Percentiles rank a stretch among this genome's conserved stretches.
Conservation (phyloP, 2,113 vertebrate species). For the Isichthys henryi region DNA sequence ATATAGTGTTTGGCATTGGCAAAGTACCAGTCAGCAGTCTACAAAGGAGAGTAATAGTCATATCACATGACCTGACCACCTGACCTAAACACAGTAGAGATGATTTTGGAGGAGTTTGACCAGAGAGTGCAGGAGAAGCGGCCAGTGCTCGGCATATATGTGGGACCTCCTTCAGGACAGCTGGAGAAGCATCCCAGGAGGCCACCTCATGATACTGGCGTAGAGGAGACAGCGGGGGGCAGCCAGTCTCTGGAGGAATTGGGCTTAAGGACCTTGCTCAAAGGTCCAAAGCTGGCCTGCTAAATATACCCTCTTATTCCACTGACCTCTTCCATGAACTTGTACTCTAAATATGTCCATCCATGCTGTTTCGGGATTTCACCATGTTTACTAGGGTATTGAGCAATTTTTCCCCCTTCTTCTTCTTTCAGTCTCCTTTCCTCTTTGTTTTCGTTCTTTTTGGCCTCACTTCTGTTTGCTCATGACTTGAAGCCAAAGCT, state of each 20-base stretch:
- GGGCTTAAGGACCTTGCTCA: not conserved
- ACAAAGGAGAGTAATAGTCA: too few relatives aligned
- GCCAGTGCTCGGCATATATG: not conserved
- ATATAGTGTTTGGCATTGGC: not conserved
- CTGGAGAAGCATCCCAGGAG: not conserved
- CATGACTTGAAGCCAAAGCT: not conserved
- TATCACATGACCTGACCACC: too few relatives aligned
- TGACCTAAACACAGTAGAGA: too few relatives aligned
- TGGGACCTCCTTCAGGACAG: not conserved
- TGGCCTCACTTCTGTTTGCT: conserved; percentile 1
- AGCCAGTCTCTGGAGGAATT: not conserved
- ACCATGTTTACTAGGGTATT: not conserved
- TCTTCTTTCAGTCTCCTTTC: not conserved
- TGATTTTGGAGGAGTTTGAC: too few relatives aligned
- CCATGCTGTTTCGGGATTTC: not conserved
- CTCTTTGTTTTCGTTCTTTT: not conserved
- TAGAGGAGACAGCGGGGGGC: not conserved
- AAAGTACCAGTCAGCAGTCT: not conserved
- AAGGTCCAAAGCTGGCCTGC: not conserved
- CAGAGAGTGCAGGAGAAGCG: not conserved
- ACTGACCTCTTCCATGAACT: not conserved
- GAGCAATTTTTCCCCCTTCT: not conserved
- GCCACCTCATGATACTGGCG: not conserved
- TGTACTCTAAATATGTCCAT: not conserved
- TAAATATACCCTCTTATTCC: not conserved